Base-by-base conservation (phyloP, 2,797 vertebrate genomes). In the Carapus acus region DNA sequence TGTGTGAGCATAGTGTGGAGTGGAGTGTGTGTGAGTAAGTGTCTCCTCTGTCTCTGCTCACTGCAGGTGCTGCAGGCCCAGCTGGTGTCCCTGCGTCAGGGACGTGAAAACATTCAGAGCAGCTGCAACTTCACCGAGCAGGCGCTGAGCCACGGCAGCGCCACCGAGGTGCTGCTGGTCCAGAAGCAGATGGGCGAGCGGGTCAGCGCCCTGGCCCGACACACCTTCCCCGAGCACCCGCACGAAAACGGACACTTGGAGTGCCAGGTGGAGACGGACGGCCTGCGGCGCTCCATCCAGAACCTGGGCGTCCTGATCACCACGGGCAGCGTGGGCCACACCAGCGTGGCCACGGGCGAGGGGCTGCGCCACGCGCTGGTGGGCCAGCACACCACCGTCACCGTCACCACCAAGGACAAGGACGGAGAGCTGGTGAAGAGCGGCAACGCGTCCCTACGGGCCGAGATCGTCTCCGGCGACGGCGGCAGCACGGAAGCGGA, bases 371-470 rank as follows among this genome's bases (percentile, higher is more conserved):
- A 96, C 2, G 88, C 93, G 0, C 83, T 96, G 43, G 91, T 95
- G 4, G 91, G 92, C 48, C 94, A 95, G 70, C 89, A 91, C 18
- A 86, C 87, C 53, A 90, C 91, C 0, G 83, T 95, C 72, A 96
- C 94, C 0, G 88, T 97, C 76, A 97, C 94, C 22, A 96, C 94
- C 65, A 97, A 97, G 82, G 94, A 97, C 82, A 96, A 94, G 69
- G 93, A 94, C 0, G 91, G 94, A 1, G 90, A 93, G 45, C 83
- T 96, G 51, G 93, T 96, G 67, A 87, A 89, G 65, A 92, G 88
- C 0, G 94, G 94, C 1, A 92, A 93, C 0, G 94, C 94, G 0
- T 80, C 78, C 58, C 87, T 98, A 23, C 86, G 85, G 36, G 93
- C 90, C 0, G 84, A 91, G 52, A 89, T 96, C 20, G 73, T 80